Evolutionary conservation across 2,888 invertebrate genomes (phyloP).

Genomic region (Amiota mariae): DNA sequence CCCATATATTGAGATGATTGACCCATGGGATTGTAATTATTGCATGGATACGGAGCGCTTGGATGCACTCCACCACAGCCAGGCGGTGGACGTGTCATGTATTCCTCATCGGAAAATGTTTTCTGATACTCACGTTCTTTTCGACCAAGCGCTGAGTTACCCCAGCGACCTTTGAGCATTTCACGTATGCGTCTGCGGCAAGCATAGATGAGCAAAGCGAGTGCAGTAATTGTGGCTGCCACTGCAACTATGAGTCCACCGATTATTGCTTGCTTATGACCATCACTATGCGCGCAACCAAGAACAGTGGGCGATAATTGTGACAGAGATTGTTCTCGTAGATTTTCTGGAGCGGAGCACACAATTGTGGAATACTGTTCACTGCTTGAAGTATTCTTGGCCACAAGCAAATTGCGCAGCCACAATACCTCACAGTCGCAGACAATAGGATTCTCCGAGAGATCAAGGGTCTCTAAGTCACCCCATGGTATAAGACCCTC

Average conservation of each 20-base stretch:
- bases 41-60: conserved; percentile 57
- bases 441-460: conserved; percentile 86
- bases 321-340: conserved; percentile 81
- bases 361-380: conserved; percentile 75
- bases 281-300: conserved; percentile 87
- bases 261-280: conserved; percentile 85
- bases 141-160: conserved; percentile 74
- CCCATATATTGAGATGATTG: conserved; percentile 75
- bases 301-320: conserved; percentile 83
- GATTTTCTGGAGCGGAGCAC: conserved; percentile 82
- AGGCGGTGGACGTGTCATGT: conserved; percentile 74
- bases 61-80: conserved; percentile 69
- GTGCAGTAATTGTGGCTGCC: conserved; percentile 81
- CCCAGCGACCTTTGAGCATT: conserved; percentile 80
- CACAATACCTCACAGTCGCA: conserved; percentile 88
- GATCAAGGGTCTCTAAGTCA: conserved; percentile 83
- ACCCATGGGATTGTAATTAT: conserved; percentile 62
- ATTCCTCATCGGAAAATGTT: conserved; percentile 91
- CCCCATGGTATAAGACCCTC: conserved; percentile 87
- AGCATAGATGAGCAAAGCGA: conserved; percentile 84
- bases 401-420: conserved; percentile 81
- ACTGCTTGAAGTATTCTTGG: conserved; percentile 62
- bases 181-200: conserved; percentile 87
- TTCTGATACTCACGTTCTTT: conserved; percentile 93
- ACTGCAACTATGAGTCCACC: conserved; percentile 84